phyloP scores from a whole-genome alignment of 2,888 invertebrate species.

The Hypsopygia costalis region DNA sequence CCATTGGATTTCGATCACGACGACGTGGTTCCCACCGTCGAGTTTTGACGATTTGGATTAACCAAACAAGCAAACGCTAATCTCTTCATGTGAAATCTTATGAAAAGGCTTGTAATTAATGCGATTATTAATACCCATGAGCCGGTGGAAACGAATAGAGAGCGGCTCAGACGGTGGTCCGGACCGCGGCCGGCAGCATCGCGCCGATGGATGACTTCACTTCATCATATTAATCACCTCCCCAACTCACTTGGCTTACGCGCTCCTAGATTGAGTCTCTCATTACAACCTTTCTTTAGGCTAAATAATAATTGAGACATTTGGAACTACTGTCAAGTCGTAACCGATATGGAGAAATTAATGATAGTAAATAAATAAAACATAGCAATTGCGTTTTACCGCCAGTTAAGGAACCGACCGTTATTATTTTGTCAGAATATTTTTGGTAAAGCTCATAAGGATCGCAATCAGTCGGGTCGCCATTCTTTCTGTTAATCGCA shows the following conservation, averaged over 20 bases:
- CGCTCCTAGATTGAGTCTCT: conserved; percentile 63
- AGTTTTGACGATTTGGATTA: conserved; percentile 52
- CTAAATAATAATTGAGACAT: conserved; percentile 78
- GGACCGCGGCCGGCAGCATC: conserved; percentile 29
- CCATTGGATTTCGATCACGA: conserved; percentile 36
- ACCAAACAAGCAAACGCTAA: conserved; percentile 63
- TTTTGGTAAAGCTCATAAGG: conserved; percentile 58
- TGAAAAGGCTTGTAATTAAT: conserved; percentile 64
- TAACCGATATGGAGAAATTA: conserved; percentile 48
- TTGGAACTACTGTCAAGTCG: conserved; percentile 57
- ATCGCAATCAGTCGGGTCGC: conserved; percentile 65
- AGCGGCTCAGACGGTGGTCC: conserved; percentile 50
- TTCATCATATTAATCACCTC: conserved; percentile 73
- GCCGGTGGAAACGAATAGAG: conserved; percentile 33
- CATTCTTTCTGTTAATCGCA: conserved; percentile 73
- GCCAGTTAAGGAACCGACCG: conserved; percentile 44
- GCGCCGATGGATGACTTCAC: conserved; percentile 54
- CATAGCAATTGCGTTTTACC: conserved; percentile 30
- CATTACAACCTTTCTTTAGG: conserved; percentile 74
- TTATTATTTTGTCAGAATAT: conserved; percentile 47
- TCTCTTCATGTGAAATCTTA: conserved; percentile 64
- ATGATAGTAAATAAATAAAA: conserved; percentile 55
- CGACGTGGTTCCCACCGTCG: conserved; percentile 46
- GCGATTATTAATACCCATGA: conserved; percentile 44
- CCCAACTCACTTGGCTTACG: conserved; percentile 73